A percentile compares a stretch with the other conserved stretches of the same genome.
Conservation (phyloP, 1,140 invertebrate genomes). For the Caerostris darwini region DNA sequence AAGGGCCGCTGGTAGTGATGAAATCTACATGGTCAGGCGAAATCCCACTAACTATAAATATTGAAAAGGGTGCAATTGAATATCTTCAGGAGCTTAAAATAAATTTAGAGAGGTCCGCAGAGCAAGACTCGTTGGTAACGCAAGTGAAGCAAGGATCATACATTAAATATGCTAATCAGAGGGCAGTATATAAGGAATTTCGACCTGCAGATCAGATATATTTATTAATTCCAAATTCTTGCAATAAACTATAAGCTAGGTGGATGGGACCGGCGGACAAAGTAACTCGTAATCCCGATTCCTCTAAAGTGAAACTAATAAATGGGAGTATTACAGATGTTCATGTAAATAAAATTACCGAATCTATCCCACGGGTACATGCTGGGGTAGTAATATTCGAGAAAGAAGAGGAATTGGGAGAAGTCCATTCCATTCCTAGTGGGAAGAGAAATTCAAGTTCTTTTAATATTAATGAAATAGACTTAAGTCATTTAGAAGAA, state of each 20-base stretch:
- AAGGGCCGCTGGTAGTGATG: neutral
- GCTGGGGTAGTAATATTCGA: slow-evolving; percentile 3
- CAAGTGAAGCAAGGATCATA: neutral
- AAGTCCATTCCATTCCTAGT: neutral
- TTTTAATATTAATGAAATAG: neutral
- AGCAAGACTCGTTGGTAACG: neutral
- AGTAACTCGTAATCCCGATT: neutral
- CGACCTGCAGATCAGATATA: neutral
- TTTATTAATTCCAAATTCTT: neutral
- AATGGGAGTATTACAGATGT: neutral
- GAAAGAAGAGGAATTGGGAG: slow-evolving; percentile 16
- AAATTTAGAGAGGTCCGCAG: neutral
- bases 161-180: neutral
- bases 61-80: neutral
- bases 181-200: neutral
- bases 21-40: neutral
- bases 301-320: neutral
- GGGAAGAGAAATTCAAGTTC: neutral
- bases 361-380: neutral
- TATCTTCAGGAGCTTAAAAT: neutral
- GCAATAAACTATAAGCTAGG: neutral
- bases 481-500: neutral
- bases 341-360: neutral
- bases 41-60: neutral
- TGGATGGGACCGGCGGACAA: neutral